These are phyloP conservation scores for Diarsia mendica DNA, from an alignment of 2,888 invertebrate genomes.

Conservation along the genomic window DNA sequence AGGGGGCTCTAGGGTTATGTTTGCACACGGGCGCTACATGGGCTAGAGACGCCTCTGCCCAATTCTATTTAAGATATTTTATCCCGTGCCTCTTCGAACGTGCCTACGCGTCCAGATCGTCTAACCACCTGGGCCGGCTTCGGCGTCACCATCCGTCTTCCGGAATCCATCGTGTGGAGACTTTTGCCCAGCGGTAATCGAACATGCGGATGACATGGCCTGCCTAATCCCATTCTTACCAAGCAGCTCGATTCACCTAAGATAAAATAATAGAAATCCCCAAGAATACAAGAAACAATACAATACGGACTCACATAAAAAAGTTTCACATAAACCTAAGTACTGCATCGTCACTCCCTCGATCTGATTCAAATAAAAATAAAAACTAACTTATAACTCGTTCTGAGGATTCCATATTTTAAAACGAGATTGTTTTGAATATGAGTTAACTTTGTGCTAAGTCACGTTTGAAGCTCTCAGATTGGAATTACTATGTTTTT, in stretches of 20 bases:
- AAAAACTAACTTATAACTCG: slow-evolving; percentile 77
- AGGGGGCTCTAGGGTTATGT: too few species aligned
- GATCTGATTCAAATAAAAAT: slow-evolving; percentile 79
- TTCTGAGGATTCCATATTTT: slow-evolving; percentile 88
- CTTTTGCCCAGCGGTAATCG: too few species aligned
- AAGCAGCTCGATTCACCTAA: background rate
- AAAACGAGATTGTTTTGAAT: slow-evolving; percentile 86
- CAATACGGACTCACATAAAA: slow-evolving; percentile 15
- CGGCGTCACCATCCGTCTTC: too few species aligned
- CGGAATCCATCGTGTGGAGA: too few species aligned
- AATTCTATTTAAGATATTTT: too few species aligned
- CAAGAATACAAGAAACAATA: slow-evolving; percentile 60
- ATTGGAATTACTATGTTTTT: slow-evolving; percentile 59
- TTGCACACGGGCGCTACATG: too few species aligned
- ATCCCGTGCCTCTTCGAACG: too few species aligned
- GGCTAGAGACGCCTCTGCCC: too few species aligned
- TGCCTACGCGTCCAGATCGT: too few species aligned
- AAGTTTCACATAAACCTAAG: slow-evolving; percentile 67
- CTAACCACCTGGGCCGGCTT: too few species aligned
- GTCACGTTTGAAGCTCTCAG: slow-evolving; percentile 77
- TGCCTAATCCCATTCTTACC: background rate
- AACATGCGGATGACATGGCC: too few species aligned
- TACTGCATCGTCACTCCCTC: slow-evolving; percentile 80
- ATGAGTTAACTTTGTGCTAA: slow-evolving; percentile 79
- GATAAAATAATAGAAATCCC: background rate